Conservation (phyloP, 35 echinoderm and acorn worm genomes). For the Holothuria glaberrima region DNA sequence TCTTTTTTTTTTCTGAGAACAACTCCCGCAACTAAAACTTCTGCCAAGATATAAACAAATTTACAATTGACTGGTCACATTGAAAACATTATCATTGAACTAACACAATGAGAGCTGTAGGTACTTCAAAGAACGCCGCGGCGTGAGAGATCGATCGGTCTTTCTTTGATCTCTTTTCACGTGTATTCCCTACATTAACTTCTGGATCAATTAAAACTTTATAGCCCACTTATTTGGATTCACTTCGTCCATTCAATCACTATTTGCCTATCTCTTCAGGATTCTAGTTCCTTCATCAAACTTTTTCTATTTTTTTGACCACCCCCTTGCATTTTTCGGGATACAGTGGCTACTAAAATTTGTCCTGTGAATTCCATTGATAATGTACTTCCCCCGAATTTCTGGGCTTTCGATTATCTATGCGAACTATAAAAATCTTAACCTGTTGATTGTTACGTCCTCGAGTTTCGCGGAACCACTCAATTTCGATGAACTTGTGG, state of each 20-base stretch:
- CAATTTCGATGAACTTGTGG: constrained; percentile 24
- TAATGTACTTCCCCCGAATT: constrained; percentile 17
- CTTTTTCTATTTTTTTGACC: not conserved
- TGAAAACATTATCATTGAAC: constrained; percentile 25
- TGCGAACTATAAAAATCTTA: not conserved
- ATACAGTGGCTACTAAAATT: not conserved
- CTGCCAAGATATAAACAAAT: not conserved
- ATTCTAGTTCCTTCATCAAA: not conserved
- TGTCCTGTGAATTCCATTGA: not conserved
- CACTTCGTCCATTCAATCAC: constrained; percentile 4
- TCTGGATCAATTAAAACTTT: constrained; percentile 58
- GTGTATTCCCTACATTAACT: constrained; percentile 35
- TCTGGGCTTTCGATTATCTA: not conserved
- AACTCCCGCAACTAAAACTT: not conserved
- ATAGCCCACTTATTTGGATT: constrained; percentile 49
- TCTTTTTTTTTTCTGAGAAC: not conserved
- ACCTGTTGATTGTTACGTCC: not conserved
- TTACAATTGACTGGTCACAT: constrained; percentile 33
- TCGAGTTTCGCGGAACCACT: constrained; percentile 37
- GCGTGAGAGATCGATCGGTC: not conserved
- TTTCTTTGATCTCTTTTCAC: constrained; percentile 40
- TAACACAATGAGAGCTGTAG: constrained; percentile 38
- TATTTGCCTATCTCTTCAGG: not conserved
- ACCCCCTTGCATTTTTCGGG: not conserved
- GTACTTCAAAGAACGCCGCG: constrained; percentile 38